These are phyloP conservation scores for Scalopus aquaticus DNA, from an alignment of 2,113 vertebrate genomes.

Conservation along the genomic window DNA sequence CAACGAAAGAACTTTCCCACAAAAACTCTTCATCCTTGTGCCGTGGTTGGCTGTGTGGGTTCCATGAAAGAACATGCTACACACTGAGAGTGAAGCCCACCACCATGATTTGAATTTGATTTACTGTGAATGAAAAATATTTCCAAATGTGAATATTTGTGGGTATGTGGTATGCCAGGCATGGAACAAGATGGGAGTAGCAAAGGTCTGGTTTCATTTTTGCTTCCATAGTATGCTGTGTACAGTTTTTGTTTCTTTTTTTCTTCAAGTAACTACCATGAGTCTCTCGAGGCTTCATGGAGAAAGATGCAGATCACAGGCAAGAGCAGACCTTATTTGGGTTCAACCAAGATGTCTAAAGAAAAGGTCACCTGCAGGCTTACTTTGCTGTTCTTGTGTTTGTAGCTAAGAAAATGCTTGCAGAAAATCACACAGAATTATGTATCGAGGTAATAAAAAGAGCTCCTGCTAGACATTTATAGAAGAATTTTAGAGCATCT, in stretches of 20 bases:
- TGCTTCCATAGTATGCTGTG: neutral
- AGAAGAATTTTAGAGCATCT: constrained; percentile 13
- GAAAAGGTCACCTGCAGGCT: neutral
- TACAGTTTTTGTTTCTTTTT: constrained; percentile 37
- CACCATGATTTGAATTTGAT: fast-evolving
- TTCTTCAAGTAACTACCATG: neutral
- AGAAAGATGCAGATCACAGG: constrained; percentile 13
- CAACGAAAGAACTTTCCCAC: neutral
- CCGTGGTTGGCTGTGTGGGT: neutral
- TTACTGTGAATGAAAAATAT: neutral
- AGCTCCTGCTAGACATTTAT: neutral
- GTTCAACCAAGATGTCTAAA: neutral
- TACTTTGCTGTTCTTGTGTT: constrained; percentile 8
- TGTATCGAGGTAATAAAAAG: neutral
- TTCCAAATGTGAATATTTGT: neutral
- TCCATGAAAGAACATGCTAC: fast-evolving
- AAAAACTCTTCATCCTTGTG: neutral
- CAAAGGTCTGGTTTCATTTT: neutral
- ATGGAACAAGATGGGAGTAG: neutral
- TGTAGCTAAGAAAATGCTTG: constrained; percentile 9
- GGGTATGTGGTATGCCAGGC: neutral
- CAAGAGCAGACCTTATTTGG: constrained; percentile 21
- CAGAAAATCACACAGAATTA: constrained; percentile 21
- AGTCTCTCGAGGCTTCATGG: neutral
- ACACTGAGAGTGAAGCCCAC: neutral